phyloP scores from a whole-genome alignment of 64 coral and sea anemone species.

The Orbicella faveolata region DNA sequence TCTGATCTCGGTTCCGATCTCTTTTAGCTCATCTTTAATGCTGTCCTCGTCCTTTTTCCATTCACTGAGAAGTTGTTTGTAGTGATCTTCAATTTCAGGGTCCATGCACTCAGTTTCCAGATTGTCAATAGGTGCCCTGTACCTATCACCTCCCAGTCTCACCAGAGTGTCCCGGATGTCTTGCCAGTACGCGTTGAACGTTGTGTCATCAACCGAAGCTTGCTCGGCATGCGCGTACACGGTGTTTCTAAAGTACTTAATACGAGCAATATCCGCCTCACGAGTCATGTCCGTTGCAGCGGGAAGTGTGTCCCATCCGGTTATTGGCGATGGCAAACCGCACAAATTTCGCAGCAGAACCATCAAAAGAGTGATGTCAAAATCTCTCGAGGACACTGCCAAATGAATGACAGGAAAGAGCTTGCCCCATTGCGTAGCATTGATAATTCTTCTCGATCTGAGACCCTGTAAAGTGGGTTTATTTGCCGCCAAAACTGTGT shows the following conservation, averaged over 20 bases:
- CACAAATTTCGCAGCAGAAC: neutral
- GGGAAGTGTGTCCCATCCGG: no score
- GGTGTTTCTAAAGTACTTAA: no score
- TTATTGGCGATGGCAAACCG: no score
- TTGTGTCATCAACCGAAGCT: neutral
- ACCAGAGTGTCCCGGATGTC: no score
- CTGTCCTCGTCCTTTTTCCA: constrained; percentile 1
- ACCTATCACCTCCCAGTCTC: neutral
- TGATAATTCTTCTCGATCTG: no score
- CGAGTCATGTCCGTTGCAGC: no score
- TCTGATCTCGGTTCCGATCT: neutral
- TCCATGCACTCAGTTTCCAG: constrained; percentile 13
- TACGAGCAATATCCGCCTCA: no score
- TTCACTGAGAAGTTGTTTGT: neutral
- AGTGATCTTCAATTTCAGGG: neutral
- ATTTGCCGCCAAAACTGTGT: no score
- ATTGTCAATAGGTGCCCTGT: constrained; percentile 22
- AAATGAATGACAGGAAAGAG: no score
- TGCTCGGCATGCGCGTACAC: no score
- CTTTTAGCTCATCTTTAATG: neutral
- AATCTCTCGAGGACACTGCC: neutral
- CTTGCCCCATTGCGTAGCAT: no score
- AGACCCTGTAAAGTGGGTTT: no score
- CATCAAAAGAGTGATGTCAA: constrained; percentile 1
- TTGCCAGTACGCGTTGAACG: neutral